Evolutionary conservation across 92 coral and sea anemone species (phyloP), one percentile per base, ranked within the genome.

Genomic region (Paragorgia papillata): DNA sequence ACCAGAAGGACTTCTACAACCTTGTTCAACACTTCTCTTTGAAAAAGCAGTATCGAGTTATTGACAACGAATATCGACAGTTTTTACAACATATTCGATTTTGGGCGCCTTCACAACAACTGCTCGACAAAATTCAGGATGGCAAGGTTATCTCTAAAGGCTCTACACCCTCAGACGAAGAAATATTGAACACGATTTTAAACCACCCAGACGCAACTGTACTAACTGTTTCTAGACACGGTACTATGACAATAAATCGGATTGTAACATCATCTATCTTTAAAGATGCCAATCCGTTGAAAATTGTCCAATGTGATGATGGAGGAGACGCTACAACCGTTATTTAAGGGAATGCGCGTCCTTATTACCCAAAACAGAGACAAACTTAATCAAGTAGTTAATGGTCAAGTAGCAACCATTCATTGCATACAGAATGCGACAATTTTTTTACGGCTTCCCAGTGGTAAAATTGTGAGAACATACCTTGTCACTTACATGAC

Each of bases 81-180:
- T 70, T 70, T 39, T 48, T 70, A 51, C 33, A 70, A 29, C 78
- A 70, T 39, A 70, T 70, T 20, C 61, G 78, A 10, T 51, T 46
- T 70, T 70, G 78, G 78, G 65, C 25, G 3, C 78, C 78, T 24
- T 25, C 63, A 3, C 78, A 70, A 56, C 61, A 51, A 5, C 61
- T 70, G n/a, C 61, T 70, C 26, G 78, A 70, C 30, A 34, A 58
- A 9, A 60, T 41, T n/a, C 68, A 75, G 37, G 5, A 18, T 5
- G 79, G 26, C 0, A 15, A 37, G 14, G n/a, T n/a, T n/a, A 7
- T 80, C 33, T 51, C 1, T 19, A 0, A 30, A 0, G 9, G 53
- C 13, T 7, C 44, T 13, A 0, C 9, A 18, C 81, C 48, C 13
- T 18, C 74, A 5, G 81, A 53, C 1, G 69, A 68, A 13, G 32